Evolutionary conservation across 2,888 invertebrate species (phyloP).

Genomic region (Amphiduros pacificus): DNA sequence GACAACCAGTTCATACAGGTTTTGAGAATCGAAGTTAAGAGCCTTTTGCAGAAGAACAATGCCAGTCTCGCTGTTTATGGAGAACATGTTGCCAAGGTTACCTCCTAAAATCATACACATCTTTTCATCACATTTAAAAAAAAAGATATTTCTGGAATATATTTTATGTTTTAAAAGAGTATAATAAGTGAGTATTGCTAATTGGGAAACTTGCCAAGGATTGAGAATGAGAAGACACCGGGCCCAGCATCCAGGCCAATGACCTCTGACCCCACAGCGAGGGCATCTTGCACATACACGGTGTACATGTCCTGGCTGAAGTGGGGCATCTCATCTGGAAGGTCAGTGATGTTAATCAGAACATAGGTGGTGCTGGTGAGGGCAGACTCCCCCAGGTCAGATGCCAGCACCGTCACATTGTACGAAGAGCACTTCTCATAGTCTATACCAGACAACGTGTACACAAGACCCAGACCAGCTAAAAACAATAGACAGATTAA

Average conservation of each 20-base stretch:
- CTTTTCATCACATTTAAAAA: too few species aligned
- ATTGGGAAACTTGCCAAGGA: constrained; percentile 35
- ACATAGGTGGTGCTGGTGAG: constrained; percentile 17
- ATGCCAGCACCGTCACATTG: constrained; percentile 27
- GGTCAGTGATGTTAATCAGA: constrained; percentile 49
- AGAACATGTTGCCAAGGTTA: constrained; percentile 1
- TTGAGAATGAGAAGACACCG: constrained; percentile 40
- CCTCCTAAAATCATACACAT: constrained; percentile 13
- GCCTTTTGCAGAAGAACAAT: not conserved
- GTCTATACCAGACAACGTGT: constrained; percentile 1
- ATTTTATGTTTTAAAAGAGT: too few species aligned
- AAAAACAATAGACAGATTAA: too few species aligned
- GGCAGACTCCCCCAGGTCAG: constrained; percentile 26
- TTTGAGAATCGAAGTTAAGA: not conserved
- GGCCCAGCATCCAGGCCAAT: constrained; percentile 43
- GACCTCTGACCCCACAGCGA: constrained; percentile 37
- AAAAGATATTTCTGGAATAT: too few species aligned
- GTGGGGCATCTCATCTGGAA: constrained; percentile 41
- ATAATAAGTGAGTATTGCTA: too few species aligned
- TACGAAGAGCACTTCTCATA: constrained; percentile 13
- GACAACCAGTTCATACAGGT: not conserved
- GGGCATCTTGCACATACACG: constrained; percentile 41
- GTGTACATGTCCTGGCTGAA: constrained; percentile 43
- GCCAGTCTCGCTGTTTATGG: constrained; percentile 5
- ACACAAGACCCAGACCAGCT: constrained; percentile 10